Evolutionary conservation across 2,888 invertebrate genomes (phyloP), one percentile per base, ranked within the genome.

Genomic region (Pasiphila rectangulata): DNA sequence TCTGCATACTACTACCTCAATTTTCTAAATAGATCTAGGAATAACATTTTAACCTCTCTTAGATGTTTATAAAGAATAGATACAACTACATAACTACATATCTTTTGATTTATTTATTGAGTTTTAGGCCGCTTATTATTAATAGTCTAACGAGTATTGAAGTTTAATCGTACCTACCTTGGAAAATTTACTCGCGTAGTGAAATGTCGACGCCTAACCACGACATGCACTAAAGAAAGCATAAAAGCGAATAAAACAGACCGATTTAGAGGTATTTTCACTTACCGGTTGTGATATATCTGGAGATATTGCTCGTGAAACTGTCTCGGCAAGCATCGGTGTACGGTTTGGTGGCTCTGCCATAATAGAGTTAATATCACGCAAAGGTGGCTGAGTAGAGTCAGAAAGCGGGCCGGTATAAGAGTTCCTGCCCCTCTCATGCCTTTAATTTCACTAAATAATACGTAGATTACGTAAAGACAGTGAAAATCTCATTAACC

Each of bases 371-470:
- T 90, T 46, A 93, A 88, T 37, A 92, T 85, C 57, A 94, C 90
- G 48, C 92, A 90, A 42, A 94, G 85, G 79, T 95, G 94, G 40
- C 93, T 92, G 51, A 93, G 81, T 38, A 94, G 85, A 51, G 92
- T 91, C 56, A 94, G 79, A 79, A 94, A 95, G 59, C 94, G 89
- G 43, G 93, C 91, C 55, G 94, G 93, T 57, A 93, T 90, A 46
- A 93, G 67, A 30, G 68, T 89, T 73, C 71, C 78, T 25, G 80
- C 79, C 53, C 82, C 82, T 82, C 82, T 79, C 88, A 88, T 88
- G 53, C 78, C 84, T 51, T 51, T 39, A 29, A 6, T 40, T 36
- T 44, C n/a, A 32, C 9, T 10, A 9, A 16, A 7, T 9, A 16
- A n/a, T 17, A 6, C 16, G 15, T 9, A 24, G 2, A 21, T 5